Evolutionary conservation across 2,888 invertebrate genomes (phyloP), one percentile per base, ranked within the genome.

Genomic region (Pseudoips prasinana): DNA sequence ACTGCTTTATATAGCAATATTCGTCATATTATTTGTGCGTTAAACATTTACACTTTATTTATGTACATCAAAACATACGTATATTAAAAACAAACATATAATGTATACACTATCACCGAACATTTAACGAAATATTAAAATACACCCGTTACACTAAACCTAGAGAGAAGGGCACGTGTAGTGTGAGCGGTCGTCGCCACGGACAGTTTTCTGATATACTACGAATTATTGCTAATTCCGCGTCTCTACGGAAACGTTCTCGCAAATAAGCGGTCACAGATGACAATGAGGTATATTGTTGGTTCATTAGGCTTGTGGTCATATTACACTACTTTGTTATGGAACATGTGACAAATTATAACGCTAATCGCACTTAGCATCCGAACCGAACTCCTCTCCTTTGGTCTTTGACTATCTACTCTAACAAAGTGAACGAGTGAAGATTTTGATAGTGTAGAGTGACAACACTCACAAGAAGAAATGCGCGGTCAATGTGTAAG

Each of bases 31-130:
- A 86, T 84, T 88, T 88, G 88, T 88, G 88, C 88, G 88, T 88
- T 88, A 85, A 85, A 87, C 85, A 85, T 86, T 86, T 87, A 87
- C 81, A 85, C 77, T 73, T 87, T 86, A 87, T 83, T 83, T 88
- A 88, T 88, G 78, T 88, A 88, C 88, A 88, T 73, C 84, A 84
- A 87, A 84, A 83, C 79, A 85, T 85, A 86, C 83, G 73, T 83
- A 83, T 82, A 82, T 82, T 75, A 82, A 75, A 79, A 67, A 71
- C 79, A 80, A 84, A 82, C 76, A 73, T 73, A 73, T 74, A 85
- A 81, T 78, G 57, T 75, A 77, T 73, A 78, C 69, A 60, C 82
- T 80, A 84, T 81, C 77, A 79, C 68, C 75, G 66, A 83, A 84
- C 73, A 44, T 73, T 64, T 65, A 84, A 81, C 71, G 41, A 67